Base-by-base conservation (phyloP, 2,797 vertebrate species). In the Avahi laniger region DNA sequence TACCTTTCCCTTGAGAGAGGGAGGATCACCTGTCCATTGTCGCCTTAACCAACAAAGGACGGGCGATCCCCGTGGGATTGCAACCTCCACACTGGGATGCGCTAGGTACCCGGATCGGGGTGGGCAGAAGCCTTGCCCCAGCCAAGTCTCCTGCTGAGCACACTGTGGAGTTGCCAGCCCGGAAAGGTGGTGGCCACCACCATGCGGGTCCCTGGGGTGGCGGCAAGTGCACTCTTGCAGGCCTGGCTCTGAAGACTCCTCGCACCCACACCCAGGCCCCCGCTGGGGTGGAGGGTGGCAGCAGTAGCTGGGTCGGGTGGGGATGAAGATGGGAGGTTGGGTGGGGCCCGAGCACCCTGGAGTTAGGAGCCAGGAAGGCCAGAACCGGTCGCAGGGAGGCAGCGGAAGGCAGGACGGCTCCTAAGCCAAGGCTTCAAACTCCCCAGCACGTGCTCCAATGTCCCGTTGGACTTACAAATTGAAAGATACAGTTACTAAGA, bases 201-300 rank as follows among this genome's bases (percentile, higher is more conserved):
- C 43, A 57, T 52, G 17, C 33, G 41, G n/a, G 24, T 89, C 18
- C 7, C 10, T 20, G 54, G 89, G 38, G 38, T 0, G 35, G 12
- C 20, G 9, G 30, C 17, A 1, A 30, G 11, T 57, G 43, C 6
- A 4, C 7, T 35, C 10, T 87, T 57, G 17, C 26, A 33, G 2
- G 5, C n/a, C 17, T 17, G 52, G 81, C 26, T 43, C 43, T 78
- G 41, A 89, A 30, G 2, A 11, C 5, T 28, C 28, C 41, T 93
- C 5, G n/a, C 0, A 2, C 28, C 9, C 6, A 72, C 5, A 15
- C 8, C 28, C 4, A 79, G 13, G 43, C 4, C 13, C 18, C 17
- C 14, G 6, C 7, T 17, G 15, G 26, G 15, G 38, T 9, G 5
- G 17, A 79, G 35, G 48, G 54, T 85, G 67, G 28, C 46, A 76